Conservation (phyloP, 2,113 vertebrate genomes). For the Pao palembangensis region DNA sequence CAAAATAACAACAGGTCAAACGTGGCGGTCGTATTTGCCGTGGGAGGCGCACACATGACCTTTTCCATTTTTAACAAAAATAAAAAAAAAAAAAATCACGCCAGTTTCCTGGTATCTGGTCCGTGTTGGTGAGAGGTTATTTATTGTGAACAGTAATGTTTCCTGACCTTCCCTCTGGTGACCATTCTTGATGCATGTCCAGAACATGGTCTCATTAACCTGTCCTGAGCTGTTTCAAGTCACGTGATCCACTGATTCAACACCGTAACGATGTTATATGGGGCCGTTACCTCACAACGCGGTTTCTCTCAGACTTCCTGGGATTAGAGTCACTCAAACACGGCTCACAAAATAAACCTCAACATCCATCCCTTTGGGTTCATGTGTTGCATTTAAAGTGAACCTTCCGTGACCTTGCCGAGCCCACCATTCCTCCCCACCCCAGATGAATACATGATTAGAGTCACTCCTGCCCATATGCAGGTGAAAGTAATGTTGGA, state of each 20-base stretch:
- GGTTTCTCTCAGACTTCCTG: constrained; percentile 78
- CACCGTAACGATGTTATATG: constrained; percentile 88
- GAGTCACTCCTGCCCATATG: constrained; percentile 23
- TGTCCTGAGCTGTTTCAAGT: constrained; percentile 85
- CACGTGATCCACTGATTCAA: constrained; percentile 87
- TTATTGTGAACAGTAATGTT: constrained; percentile 37
- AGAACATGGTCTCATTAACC: constrained; percentile 82
- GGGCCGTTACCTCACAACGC: constrained; percentile 87
- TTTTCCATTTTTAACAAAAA: constrained; percentile 5
- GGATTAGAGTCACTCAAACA: constrained; percentile 93
- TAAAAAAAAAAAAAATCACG: constrained; percentile 5
- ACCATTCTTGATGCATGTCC: constrained; percentile 79
- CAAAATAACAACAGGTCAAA: constrained; percentile 67
- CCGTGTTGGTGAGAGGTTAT: constrained; percentile 16
- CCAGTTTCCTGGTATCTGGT: constrained; percentile 11
- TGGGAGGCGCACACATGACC: constrained; percentile 12
- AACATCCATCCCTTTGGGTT: constrained; percentile 74
- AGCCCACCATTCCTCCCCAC: background rate
- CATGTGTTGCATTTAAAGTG: constrained; percentile 48
- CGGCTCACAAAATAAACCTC: constrained; percentile 72
- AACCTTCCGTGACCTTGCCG: constrained; percentile 56
- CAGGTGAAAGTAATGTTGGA: constrained; percentile 42
- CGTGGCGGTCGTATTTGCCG: constrained; percentile 13
- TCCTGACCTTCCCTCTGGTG: constrained; percentile 72
- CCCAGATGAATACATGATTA: constrained; percentile 44